phyloP scores from a whole-genome alignment of 2,797 vertebrate genomes.

The Gadopsis bispinosus region DNA sequence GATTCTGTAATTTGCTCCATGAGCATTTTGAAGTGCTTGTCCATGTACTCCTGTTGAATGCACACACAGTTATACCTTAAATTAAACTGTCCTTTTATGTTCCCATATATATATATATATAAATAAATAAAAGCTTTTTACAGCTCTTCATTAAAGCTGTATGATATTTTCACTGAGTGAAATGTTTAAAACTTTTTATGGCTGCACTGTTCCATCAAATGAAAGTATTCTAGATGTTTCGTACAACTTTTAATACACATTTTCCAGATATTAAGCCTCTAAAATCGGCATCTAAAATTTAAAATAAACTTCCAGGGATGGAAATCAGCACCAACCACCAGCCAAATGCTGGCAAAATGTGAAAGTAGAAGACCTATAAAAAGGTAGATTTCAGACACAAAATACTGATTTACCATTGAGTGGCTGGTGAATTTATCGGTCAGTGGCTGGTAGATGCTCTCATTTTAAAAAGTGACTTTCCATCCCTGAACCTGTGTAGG shows the following conservation, averaged over 20 bases:
- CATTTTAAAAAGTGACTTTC: too few relatives aligned
- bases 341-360: background rate
- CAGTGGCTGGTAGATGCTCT: too few relatives aligned
- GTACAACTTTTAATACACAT: background rate
- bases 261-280: background rate
- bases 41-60: slow-evolving; percentile 67
- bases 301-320: background rate
- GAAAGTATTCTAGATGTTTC: background rate
- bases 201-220: background rate
- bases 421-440: too few relatives aligned
- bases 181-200: background rate
- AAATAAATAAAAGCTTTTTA: background rate
- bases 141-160: background rate
- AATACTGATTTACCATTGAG: too few relatives aligned
- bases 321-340: too few relatives aligned
- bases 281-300: background rate
- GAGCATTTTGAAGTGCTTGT: slow-evolving; percentile 57
- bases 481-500: background rate
- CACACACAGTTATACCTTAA: slow-evolving; percentile 15
- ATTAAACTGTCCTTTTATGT: background rate
- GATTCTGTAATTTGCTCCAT: slow-evolving; percentile 51
- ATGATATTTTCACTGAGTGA: background rate
- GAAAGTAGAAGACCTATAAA: too few relatives aligned
- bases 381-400: too few relatives aligned
- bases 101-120: background rate